These are phyloP conservation scores for Thunnus thynnus DNA, from an alignment of 2,113 vertebrate species.

Conservation along the genomic window DNA sequence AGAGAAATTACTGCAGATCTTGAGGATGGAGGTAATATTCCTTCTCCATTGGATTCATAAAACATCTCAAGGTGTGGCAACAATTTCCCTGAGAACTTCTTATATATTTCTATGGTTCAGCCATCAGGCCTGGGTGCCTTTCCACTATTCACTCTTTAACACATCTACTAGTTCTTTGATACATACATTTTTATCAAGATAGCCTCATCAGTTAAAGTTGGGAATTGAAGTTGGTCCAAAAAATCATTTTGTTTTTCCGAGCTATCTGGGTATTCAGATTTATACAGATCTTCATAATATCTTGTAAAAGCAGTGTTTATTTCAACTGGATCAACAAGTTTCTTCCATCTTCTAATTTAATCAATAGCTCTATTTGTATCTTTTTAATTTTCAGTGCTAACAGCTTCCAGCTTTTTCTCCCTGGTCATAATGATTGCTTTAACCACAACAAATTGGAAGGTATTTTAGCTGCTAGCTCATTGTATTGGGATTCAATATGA, in stretches of 20 bases:
- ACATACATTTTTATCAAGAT: background rate
- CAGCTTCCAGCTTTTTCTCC: too few relatives aligned
- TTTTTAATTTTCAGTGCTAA: too few relatives aligned
- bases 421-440: too few relatives aligned
- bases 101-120: background rate
- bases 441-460: too few relatives aligned
- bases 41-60: background rate
- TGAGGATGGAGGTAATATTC: background rate
- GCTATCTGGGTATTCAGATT: background rate
- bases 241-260: background rate
- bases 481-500: too few relatives aligned
- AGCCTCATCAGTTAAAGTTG: background rate
- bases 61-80: background rate
- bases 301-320: background rate
- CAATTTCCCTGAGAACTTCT: background rate
- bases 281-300: background rate
- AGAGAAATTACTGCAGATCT: background rate
- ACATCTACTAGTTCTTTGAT: background rate
- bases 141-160: background rate
- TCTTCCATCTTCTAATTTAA: too few relatives aligned
- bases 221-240: background rate
- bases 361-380: too few relatives aligned
- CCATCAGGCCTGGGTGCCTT: conserved; percentile 2
- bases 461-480: too few relatives aligned
- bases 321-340: too few relatives aligned